phyloP scores from a whole-genome alignment of 2,797 vertebrate genomes.

The Pagetopsis macropterus region DNA sequence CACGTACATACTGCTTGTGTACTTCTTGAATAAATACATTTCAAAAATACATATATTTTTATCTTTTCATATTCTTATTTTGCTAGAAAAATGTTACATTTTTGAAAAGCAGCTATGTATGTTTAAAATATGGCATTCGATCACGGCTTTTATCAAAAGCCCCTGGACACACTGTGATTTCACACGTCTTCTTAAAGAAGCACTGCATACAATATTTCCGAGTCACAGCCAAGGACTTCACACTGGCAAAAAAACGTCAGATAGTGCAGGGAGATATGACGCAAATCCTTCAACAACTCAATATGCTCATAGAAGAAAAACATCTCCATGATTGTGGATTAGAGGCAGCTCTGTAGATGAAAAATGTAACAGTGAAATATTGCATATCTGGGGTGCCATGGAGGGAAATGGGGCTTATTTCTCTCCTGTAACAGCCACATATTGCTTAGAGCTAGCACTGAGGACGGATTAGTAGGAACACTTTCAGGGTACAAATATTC shows the following conservation, averaged over 20 bases:
- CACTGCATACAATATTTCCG: conserved; percentile 43
- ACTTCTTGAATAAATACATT: conserved; percentile 80
- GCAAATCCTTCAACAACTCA: conserved; percentile 37
- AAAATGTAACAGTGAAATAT: conserved; percentile 47
- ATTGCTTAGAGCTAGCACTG: conserved; percentile 52
- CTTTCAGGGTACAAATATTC: neutral
- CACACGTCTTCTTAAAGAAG: conserved; percentile 43
- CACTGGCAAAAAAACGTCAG: conserved; percentile 17
- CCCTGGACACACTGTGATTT: conserved; percentile 39
- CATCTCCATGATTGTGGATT: conserved; percentile 39
- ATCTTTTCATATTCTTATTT: conserved; percentile 51
- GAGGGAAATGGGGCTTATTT: conserved; percentile 27
- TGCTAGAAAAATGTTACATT: conserved; percentile 61
- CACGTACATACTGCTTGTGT: conserved; percentile 58
- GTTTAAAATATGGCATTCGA: conserved; percentile 71
- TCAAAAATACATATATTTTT: conserved; percentile 79
- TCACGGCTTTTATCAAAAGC: conserved; percentile 45
- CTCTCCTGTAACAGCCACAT: conserved; percentile 33
- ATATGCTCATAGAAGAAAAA: conserved; percentile 18
- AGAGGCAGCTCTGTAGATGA: conserved; percentile 50
- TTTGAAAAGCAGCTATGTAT: conserved; percentile 65
- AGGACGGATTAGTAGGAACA: conserved; percentile 1
- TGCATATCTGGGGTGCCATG: conserved; percentile 64
- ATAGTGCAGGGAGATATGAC: conserved; percentile 41
- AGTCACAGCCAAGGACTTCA: conserved; percentile 27